A percentile compares a stretch with the other conserved stretches of the same genome.
These are phyloP conservation scores for Otolemur crassicaudatus DNA, from an alignment of 2,797 vertebrate species.

Conservation along the genomic window DNA sequence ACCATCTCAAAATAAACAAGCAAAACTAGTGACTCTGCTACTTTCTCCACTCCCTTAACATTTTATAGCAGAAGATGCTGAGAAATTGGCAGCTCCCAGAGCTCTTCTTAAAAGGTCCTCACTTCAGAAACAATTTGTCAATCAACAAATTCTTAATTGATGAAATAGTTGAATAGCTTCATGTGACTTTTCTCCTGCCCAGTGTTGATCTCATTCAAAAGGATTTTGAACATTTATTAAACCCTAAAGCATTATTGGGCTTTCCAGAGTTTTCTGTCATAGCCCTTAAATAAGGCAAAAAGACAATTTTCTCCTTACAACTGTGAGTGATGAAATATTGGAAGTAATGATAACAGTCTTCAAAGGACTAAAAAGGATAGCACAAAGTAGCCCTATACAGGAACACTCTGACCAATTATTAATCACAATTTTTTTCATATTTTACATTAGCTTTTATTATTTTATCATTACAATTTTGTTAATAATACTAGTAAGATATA, in stretches of 20 bases:
- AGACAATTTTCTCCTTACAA: not conserved
- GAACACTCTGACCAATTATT: not conserved
- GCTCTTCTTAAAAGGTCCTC: not conserved
- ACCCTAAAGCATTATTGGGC: not conserved
- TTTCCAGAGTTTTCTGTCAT: not conserved
- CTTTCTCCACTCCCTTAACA: not conserved
- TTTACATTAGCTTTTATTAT: not conserved
- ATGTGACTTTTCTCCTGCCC: not conserved
- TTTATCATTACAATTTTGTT: not conserved
- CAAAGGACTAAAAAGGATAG: conserved; percentile 13
- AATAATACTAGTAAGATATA: not conserved
- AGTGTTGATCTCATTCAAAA: conserved; percentile 5
- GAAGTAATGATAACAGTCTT: not conserved
- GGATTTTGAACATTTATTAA: conserved; percentile 47
- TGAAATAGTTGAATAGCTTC: not conserved
- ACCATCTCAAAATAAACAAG: not conserved
- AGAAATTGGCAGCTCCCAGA: conserved; percentile 14
- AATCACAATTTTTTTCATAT: not conserved
- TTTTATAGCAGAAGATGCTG: not conserved
- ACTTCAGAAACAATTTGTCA: conserved; percentile 29
- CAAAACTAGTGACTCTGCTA: not conserved
- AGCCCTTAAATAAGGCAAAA: not conserved
- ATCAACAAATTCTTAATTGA: conserved; percentile 42
- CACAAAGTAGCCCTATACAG: not conserved
- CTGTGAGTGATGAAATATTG: not conserved